Evolutionary conservation across 2,797 vertebrate genomes (phyloP).

Genomic region (Pitangus sulphuratus): DNA sequence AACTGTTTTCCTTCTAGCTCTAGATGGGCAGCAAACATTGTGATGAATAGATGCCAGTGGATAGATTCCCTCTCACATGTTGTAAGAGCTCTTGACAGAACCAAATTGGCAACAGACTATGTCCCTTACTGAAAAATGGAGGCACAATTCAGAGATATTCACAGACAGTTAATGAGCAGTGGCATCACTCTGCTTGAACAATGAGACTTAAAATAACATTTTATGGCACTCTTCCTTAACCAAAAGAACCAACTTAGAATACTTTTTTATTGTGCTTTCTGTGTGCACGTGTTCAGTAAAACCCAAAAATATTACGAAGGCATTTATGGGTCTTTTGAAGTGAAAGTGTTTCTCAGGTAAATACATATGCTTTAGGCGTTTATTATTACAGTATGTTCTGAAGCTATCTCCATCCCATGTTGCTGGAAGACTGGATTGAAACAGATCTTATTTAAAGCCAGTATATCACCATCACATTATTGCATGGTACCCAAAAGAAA

Average conservation of each 20-base stretch:
- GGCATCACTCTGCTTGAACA: background rate
- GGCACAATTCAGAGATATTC: background rate
- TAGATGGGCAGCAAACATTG: background rate
- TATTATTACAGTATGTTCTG: background rate
- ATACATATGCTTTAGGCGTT: background rate
- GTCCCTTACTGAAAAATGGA: background rate
- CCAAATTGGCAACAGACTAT: background rate
- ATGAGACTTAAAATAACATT: background rate
- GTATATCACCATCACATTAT: background rate
- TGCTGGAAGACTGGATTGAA: background rate
- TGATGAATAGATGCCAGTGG: background rate
- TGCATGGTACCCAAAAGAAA: background rate
- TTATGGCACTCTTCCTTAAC: background rate
- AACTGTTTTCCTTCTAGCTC: background rate
- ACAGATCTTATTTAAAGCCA: background rate
- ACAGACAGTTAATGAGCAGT: background rate
- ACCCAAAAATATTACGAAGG: background rate
- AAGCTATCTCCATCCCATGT: background rate
- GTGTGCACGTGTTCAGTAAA: background rate
- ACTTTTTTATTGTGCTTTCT: background rate
- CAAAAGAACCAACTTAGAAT: background rate
- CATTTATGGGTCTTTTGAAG: background rate
- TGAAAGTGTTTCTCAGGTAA: constrained; percentile 8
- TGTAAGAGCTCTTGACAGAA: background rate
- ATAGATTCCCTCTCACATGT: background rate